Conservation (phyloP, 2,888 invertebrate genomes). For the Imbricaverruca yamaguchii region DNA sequence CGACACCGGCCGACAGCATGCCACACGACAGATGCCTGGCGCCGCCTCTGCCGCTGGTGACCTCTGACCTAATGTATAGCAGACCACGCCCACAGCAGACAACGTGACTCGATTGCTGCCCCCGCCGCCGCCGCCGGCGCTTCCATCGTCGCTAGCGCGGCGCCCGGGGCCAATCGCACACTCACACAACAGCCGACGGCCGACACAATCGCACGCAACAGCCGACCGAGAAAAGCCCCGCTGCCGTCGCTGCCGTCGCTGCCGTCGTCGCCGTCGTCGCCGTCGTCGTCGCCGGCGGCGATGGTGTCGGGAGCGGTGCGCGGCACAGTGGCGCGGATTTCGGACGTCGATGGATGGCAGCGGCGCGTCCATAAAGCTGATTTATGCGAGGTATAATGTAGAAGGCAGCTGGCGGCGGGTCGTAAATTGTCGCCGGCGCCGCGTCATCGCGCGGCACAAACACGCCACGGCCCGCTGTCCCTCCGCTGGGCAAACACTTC, state of each 20-base stretch:
- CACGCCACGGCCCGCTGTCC: neutral
- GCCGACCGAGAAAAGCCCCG: too few relatives aligned
- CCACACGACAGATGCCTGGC: too few relatives aligned
- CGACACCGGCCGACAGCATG: too few relatives aligned
- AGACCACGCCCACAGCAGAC: too few relatives aligned
- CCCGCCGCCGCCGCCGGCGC: too few relatives aligned
- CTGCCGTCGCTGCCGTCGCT: neutral
- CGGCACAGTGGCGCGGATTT: neutral
- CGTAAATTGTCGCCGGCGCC: neutral
- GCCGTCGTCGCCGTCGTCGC: neutral
- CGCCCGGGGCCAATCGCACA: too few relatives aligned
- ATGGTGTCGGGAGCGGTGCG: neutral
- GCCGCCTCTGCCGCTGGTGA: too few relatives aligned
- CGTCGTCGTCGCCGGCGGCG: neutral
- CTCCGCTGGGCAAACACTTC: neutral
- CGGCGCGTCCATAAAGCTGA: slow-evolving; percentile 2
- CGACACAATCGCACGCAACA: too few relatives aligned
- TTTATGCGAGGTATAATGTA: neutral
- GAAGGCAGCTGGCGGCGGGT: neutral
- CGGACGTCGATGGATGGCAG: neutral
- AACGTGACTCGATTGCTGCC: too few relatives aligned
- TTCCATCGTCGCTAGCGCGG: too few relatives aligned
- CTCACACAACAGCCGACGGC: too few relatives aligned
- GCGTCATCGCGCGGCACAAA: neutral
- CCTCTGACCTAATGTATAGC: too few relatives aligned